Conservation (phyloP, 2,113 vertebrate species). For the Strix uralensis region DNA sequence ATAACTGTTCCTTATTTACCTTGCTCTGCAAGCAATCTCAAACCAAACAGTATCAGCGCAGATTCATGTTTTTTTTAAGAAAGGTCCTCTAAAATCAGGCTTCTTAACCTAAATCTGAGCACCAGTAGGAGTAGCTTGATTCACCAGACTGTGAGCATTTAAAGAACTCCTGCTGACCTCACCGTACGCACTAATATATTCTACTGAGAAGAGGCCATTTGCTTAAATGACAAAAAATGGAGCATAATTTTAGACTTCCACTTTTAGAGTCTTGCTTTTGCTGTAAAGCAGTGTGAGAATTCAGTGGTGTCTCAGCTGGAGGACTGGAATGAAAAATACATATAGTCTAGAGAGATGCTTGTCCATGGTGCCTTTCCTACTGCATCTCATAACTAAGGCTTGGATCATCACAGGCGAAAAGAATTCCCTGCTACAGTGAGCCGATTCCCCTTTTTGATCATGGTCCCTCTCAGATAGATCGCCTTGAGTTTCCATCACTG, state of each 20-base stretch:
- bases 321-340: background rate
- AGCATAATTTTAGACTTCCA: background rate
- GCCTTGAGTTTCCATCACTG: background rate
- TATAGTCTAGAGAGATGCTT: background rate
- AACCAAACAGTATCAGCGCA: background rate
- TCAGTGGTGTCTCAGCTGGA: background rate
- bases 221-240: background rate
- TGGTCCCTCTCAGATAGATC: background rate
- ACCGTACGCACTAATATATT: background rate
- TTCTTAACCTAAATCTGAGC: background rate
- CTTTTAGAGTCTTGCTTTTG: background rate
- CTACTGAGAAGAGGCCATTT: background rate
- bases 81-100: background rate
- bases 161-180: background rate
- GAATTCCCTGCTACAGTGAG: background rate
- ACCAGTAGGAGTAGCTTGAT: background rate
- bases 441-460: background rate
- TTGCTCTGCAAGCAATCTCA: background rate
- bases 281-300: background rate
- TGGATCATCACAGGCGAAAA: background rate
- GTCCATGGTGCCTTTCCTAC: background rate
- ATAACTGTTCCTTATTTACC: background rate
- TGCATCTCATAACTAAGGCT: background rate
- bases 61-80: background rate
- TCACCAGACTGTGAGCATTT: background rate